Conservation (phyloP, 2,888 invertebrate species). For the Conistra vaccinii region DNA sequence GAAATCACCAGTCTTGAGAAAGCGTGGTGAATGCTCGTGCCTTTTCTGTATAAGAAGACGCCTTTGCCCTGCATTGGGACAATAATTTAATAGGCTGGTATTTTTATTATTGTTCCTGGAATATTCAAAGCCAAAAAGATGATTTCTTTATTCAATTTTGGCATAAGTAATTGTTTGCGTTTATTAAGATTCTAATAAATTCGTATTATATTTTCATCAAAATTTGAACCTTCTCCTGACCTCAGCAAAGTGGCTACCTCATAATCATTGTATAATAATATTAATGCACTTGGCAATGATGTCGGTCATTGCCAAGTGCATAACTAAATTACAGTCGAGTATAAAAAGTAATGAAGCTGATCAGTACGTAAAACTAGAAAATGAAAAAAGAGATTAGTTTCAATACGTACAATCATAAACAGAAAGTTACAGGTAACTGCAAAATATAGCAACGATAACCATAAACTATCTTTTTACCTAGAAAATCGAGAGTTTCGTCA, state of each 20-base stretch:
- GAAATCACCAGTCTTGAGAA: too few species aligned
- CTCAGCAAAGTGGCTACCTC: background rate
- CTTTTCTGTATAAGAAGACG: too few species aligned
- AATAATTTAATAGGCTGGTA: too few species aligned
- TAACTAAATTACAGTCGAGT: background rate
- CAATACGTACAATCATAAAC: background rate
- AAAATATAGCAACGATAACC: background rate
- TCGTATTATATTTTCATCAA: too few species aligned
- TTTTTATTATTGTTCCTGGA: background rate
- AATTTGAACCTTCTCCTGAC: background rate
- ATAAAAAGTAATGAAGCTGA: background rate
- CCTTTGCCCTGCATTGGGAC: too few species aligned
- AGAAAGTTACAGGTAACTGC: conserved; percentile 1
- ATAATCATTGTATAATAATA: conserved; percentile 1
- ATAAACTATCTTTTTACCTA: background rate
- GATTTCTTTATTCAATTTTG: background rate
- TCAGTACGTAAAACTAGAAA: conserved; percentile 1
- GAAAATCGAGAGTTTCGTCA: conserved; percentile 25
- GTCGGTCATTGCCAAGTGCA: too few species aligned
- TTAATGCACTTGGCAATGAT: too few species aligned
- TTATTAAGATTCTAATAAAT: background rate
- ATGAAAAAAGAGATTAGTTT: background rate
- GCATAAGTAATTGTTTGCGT: background rate
- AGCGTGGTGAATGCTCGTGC: too few species aligned
- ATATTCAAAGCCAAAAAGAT: background rate